Conservation (phyloP, 2,113 vertebrate genomes). For the Solea solea region DNA sequence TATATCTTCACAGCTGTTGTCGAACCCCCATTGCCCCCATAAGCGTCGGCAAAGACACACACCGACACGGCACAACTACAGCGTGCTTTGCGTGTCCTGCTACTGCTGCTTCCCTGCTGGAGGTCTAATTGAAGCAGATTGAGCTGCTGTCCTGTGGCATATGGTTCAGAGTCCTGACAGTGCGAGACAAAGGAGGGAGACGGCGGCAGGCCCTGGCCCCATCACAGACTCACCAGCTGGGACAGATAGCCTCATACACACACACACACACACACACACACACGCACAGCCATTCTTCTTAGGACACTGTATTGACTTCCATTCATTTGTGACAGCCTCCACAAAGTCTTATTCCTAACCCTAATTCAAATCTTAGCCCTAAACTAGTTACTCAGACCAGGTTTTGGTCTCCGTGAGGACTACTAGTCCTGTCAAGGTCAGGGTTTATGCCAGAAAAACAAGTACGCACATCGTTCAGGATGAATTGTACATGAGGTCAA, state of each 20-base stretch:
- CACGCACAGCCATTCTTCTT: background rate
- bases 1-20: conserved; percentile 67
- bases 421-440: too few species aligned
- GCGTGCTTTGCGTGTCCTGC: conserved; percentile 22
- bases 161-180: conserved; percentile 68
- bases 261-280: background rate
- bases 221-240: conserved; percentile 61
- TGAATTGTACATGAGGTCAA: conserved; percentile 19
- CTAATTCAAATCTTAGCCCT: too few species aligned
- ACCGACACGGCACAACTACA: background rate
- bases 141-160: conserved; percentile 71
- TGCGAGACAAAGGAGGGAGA: conserved; percentile 57
- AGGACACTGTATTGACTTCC: background rate
- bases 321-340: too few species aligned
- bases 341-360: too few species aligned
- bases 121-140: conserved; percentile 75
- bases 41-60: background rate
- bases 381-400: too few species aligned
- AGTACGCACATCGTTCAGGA: background rate
- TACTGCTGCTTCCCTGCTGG: conserved; percentile 45
- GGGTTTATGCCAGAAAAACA: too few species aligned
- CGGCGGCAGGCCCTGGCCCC: conserved; percentile 44
- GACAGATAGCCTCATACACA: conserved; percentile 15
- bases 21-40: background rate
- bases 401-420: too few species aligned